These are phyloP conservation scores for Chloebia gouldiae DNA, from an alignment of 2,113 vertebrate species.

Conservation along the genomic window DNA sequence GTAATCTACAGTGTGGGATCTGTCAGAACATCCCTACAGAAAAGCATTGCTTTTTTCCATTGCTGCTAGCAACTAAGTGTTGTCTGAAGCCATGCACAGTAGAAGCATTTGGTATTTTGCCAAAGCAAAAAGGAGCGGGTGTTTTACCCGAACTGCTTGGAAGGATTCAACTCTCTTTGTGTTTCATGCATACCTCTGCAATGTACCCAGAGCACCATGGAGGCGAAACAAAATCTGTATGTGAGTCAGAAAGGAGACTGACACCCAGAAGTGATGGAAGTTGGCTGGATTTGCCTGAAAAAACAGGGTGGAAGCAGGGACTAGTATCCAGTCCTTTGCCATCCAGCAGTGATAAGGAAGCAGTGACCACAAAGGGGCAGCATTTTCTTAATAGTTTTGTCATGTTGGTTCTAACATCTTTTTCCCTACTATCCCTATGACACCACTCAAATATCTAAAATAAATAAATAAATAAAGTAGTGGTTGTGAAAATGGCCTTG, in stretches of 20 bases:
- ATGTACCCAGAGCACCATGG: not conserved
- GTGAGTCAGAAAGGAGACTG: not conserved
- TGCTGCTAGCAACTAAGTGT: not conserved
- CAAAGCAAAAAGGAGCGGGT: constrained; percentile 1
- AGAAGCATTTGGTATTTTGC: not conserved
- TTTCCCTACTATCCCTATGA: not conserved
- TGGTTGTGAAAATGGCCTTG: not conserved
- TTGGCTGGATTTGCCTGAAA: not conserved
- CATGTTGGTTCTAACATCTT: not conserved
- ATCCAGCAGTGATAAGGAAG: not conserved
- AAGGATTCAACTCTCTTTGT: constrained; percentile 1
- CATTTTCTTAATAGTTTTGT: not conserved
- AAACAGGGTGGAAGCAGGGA: not conserved
- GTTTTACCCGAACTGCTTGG: not conserved
- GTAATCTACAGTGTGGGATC: not conserved
- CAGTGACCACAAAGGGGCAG: not conserved
- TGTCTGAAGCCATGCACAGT: not conserved
- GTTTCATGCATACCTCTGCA: not conserved
- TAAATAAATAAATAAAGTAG: not conserved
- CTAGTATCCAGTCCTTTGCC: not conserved
- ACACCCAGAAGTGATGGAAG: not conserved
- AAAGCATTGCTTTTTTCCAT: not conserved
- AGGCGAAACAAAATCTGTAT: not conserved
- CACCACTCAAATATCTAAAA: not conserved
- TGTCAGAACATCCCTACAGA: not conserved